These are phyloP conservation scores for Sitobion miscanthi DNA, from an alignment of 1,140 invertebrate genomes.

Conservation along the genomic window DNA sequence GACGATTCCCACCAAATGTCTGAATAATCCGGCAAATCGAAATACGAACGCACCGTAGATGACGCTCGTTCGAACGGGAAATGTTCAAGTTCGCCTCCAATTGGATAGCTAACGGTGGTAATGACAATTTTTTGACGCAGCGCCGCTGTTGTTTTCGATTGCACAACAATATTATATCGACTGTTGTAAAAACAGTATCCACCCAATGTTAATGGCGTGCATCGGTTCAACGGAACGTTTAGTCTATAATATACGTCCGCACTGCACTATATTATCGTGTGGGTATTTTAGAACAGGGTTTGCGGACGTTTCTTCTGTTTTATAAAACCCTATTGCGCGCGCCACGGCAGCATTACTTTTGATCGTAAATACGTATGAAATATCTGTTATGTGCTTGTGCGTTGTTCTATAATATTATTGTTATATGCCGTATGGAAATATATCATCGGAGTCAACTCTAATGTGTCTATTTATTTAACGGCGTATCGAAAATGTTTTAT, in stretches of 20 bases:
- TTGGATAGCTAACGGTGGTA: background rate
- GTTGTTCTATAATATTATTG: background rate
- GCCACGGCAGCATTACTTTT: background rate
- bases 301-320: background rate
- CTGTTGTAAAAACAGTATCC: background rate
- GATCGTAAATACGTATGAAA: background rate
- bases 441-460: background rate
- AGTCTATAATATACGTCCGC: background rate
- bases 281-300: background rate
- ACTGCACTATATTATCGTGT: background rate
- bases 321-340: accelerated
- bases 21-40: background rate
- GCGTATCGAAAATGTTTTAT: background rate
- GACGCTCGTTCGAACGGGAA: background rate
- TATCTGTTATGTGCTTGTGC: background rate
- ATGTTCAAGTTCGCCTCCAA: too few relatives aligned
- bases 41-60: background rate
- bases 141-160: background rate
- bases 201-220: background rate
- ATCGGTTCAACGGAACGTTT: background rate
- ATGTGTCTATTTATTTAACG: background rate
- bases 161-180: background rate
- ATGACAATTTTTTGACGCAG: background rate
- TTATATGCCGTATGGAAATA: too few relatives aligned
- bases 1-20: background rate